phyloP scores from a whole-genome alignment of 1,140 invertebrate genomes.

The Scaptomyza pallida region DNA sequence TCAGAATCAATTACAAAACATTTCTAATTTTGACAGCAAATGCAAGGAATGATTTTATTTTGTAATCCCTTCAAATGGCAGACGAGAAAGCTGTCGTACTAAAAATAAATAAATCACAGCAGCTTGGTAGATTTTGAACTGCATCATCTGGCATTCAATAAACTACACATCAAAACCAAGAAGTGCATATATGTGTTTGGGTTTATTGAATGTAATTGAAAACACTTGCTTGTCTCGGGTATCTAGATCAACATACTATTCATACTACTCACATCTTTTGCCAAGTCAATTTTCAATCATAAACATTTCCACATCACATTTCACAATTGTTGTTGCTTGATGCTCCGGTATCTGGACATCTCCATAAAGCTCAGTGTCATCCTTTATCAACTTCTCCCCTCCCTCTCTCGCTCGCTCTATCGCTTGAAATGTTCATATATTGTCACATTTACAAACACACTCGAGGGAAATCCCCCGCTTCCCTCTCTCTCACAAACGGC shows the following conservation, averaged over 20 bases:
- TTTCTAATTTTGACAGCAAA: constrained; percentile 50
- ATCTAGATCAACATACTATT: too few relatives aligned
- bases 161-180: too few relatives aligned
- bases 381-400: constrained; percentile 15
- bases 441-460: constrained; percentile 13
- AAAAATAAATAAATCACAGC: too few relatives aligned
- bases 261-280: background rate
- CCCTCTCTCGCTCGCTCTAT: background rate
- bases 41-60: background rate
- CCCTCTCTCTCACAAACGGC: constrained; percentile 22
- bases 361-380: constrained; percentile 11
- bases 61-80: too few relatives aligned
- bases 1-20: constrained; percentile 37
- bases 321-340: background rate
- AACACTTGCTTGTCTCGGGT: too few relatives aligned
- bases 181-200: too few relatives aligned
- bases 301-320: too few relatives aligned
- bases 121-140: too few relatives aligned
- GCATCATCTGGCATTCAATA: too few relatives aligned
- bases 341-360: constrained; percentile 1
- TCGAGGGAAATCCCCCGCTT: background rate
- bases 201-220: too few relatives aligned
- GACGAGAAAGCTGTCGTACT: too few relatives aligned
- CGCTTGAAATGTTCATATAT: constrained; percentile 14
- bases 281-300: background rate